Evolutionary conservation across 2,113 vertebrate genomes (phyloP).

Genomic region (Bungarus multicinctus): DNA sequence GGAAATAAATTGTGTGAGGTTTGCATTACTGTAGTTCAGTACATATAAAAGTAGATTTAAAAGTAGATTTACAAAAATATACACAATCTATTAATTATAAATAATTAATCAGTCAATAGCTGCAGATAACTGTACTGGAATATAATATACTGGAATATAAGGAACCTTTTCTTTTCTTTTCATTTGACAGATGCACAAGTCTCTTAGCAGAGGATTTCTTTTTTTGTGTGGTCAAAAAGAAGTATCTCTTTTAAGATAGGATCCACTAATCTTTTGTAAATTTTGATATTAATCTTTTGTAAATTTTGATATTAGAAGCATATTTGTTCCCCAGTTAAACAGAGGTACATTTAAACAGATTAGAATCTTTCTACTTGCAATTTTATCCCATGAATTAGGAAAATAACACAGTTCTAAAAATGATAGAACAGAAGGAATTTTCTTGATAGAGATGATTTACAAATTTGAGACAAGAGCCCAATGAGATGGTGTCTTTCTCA

Average conservation of each 20-base stretch:
- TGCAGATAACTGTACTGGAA: not conserved
- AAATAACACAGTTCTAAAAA: conserved; percentile 2
- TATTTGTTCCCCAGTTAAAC: not conserved
- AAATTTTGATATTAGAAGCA: not conserved
- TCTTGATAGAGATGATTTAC: conserved; percentile 64
- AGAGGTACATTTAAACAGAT: not conserved
- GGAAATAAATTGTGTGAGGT: not conserved
- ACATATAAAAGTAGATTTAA: not conserved
- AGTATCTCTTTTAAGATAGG: not conserved
- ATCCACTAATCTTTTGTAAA: not conserved
- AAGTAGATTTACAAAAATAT: not conserved
- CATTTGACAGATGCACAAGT: not conserved
- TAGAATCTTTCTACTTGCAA: not conserved
- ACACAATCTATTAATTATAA: not conserved
- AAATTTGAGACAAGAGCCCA: conserved; percentile 69
- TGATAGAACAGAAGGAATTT: conserved; percentile 51
- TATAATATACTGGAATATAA: not conserved
- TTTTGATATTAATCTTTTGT: not conserved
- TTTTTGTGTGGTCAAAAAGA: not conserved
- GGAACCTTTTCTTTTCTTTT: not conserved
- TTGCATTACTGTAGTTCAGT: not conserved
- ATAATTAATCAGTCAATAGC: not conserved
- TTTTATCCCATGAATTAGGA: not conserved
- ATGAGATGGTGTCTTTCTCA: conserved; percentile 75
- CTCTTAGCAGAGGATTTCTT: not conserved